phyloP scores from a whole-genome alignment of 2,888 invertebrate species.

The Listrodromus nycthemerus region DNA sequence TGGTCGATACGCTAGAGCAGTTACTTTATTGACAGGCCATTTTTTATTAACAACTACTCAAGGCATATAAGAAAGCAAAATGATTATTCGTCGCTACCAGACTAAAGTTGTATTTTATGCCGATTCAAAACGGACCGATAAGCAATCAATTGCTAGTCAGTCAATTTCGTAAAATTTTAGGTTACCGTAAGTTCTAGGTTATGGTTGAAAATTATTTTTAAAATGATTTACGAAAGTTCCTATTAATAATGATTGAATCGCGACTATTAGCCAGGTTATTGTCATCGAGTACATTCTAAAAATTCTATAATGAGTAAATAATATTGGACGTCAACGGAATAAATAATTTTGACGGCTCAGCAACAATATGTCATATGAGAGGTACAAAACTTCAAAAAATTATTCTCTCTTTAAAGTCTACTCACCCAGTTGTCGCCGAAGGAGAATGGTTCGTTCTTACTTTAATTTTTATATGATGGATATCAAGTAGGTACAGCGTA shows the following conservation, averaged over 20 bases:
- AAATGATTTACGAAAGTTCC: no score
- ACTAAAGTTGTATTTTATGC: neutral
- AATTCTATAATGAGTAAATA: no score
- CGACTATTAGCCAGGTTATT: no score
- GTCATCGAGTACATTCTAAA: no score
- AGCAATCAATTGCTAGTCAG: neutral
- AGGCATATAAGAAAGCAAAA: neutral
- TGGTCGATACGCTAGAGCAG: neutral
- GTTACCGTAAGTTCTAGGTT: neutral
- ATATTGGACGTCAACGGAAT: neutral
- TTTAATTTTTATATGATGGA: neutral
- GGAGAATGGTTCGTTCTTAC: neutral
- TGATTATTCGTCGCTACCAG: neutral
- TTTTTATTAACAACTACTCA: neutral
- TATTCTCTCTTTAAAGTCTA: neutral
- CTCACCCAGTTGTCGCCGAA: neutral
- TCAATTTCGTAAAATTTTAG: neutral
- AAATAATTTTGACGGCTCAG: constrained; percentile 9
- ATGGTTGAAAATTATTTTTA: no score
- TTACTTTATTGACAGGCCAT: neutral
- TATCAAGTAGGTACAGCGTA: neutral
- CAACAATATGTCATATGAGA: neutral
- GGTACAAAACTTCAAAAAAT: neutral
- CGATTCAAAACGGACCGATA: no score
- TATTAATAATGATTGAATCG: no score